phyloP scores from a whole-genome alignment of 1,140 invertebrate species.

The Pogonomyrmex californicus region DNA sequence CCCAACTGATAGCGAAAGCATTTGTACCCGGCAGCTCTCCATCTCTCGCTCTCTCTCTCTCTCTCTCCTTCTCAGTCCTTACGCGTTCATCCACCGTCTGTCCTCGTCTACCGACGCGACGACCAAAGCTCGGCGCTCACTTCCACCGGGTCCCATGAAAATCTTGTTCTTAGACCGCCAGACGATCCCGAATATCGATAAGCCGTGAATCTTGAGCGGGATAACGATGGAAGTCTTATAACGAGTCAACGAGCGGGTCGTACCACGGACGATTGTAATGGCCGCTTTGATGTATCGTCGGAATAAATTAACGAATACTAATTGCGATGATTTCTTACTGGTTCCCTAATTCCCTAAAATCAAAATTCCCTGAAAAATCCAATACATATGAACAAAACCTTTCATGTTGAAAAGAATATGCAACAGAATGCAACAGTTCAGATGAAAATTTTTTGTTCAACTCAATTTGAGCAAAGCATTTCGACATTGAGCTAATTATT shows the following conservation, averaged over 20 bases:
- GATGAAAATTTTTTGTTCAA: neutral
- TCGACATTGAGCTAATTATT: conserved; percentile 32
- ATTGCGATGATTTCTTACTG: neutral
- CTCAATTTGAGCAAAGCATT: neutral
- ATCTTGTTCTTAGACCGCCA: conserved; percentile 65
- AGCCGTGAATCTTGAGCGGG: conserved; percentile 53
- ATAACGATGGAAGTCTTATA: conserved; percentile 55
- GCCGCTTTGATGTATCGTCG: conserved; percentile 50
- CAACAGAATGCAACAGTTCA: neutral
- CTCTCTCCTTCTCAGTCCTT: conserved; percentile 17
- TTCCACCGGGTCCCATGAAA: conserved; percentile 59
- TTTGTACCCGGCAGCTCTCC: conserved; percentile 78
- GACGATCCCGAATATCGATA: conserved; percentile 69
- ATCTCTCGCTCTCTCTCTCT: conserved; percentile 52
- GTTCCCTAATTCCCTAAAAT: neutral
- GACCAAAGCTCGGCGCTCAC: conserved; percentile 52
- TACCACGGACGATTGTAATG: conserved; percentile 45
- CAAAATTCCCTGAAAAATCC: neutral
- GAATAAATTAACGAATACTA: conserved; percentile 44
- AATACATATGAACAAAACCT: neutral
- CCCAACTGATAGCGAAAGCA: conserved; percentile 86
- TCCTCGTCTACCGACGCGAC: conserved; percentile 50
- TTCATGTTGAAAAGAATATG: neutral
- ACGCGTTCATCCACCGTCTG: conserved; percentile 10
- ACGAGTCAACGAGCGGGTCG: conserved; percentile 50